A percentile compares a stretch with the other conserved stretches of the same genome.
Evolutionary conservation across 2,888 invertebrate genomes (phyloP).

Genomic region (Lasioglossum pauxillum): DNA sequence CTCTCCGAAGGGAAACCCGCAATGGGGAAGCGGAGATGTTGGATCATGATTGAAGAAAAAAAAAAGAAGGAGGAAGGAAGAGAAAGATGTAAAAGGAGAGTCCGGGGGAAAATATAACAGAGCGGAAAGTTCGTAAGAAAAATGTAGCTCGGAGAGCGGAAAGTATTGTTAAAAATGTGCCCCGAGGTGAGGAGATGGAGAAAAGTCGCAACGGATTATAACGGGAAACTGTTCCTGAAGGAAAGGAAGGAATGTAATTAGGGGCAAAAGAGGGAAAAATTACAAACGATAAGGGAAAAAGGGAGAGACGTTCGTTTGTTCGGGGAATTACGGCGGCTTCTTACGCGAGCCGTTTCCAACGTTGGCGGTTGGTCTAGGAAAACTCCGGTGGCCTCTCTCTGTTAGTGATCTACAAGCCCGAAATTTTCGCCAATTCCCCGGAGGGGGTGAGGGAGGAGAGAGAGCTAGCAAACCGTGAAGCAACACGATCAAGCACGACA

Average conservation of each 20-base stretch:
- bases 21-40: background rate
- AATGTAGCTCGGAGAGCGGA: conserved; percentile 20
- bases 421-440: conserved; percentile 53
- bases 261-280: background rate
- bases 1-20: background rate
- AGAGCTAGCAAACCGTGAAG: conserved; percentile 61
- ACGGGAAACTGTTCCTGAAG: background rate
- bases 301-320: background rate
- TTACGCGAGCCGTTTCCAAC: background rate
- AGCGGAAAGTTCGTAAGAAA: conserved; percentile 9
- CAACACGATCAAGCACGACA: conserved; percentile 66
- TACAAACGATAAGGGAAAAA: conserved; percentile 21
- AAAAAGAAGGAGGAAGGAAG: background rate
- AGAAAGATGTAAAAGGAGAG: conserved; percentile 4
- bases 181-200: conserved; percentile 4
- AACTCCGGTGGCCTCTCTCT: conserved; percentile 8
- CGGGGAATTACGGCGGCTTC: background rate
- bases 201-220: conserved; percentile 19
- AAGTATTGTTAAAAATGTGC: conserved; percentile 29
- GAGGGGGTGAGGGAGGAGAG: conserved; percentile 39
- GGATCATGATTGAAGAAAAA: conserved; percentile 13
- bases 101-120: conserved; percentile 15
- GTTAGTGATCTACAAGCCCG: conserved; percentile 59
- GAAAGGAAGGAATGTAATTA: background rate
- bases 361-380: conserved; percentile 27